These are phyloP conservation scores for Trachelus troglodyta DNA, from an alignment of 2,888 invertebrate genomes.

Conservation along the genomic window DNA sequence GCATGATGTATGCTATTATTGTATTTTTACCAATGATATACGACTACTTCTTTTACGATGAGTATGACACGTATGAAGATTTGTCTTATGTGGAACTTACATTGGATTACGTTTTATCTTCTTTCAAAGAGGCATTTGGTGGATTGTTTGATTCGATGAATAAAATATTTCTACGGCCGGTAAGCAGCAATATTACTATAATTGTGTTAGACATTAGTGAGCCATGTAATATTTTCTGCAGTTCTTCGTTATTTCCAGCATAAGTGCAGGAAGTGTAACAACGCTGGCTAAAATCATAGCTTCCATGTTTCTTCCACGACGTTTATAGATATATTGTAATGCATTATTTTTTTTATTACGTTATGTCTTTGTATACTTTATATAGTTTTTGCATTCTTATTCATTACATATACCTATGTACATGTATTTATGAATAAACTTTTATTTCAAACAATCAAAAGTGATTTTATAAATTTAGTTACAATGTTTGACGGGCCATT, in stretches of 20 bases:
- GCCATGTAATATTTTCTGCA: constrained; percentile 19
- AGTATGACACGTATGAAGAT: constrained; percentile 48
- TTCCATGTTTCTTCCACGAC: constrained; percentile 5
- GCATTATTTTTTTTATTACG: constrained; percentile 2
- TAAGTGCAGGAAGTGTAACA: constrained; percentile 49
- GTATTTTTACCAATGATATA: constrained; percentile 51
- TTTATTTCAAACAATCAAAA: constrained; percentile 6
- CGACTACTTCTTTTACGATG: constrained; percentile 52
- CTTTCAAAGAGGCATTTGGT: constrained; percentile 54
- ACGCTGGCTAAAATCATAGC: constrained; percentile 27
- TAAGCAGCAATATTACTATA: constrained; percentile 35
- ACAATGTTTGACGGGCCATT: background rate
- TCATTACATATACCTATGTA: constrained; percentile 20
- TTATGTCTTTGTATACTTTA: constrained; percentile 5
- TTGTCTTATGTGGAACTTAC: constrained; percentile 46
- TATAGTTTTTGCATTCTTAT: constrained; percentile 5
- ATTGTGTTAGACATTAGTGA: background rate
- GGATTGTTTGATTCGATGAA: constrained; percentile 43
- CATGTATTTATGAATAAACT: constrained; percentile 37
- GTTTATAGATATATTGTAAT: constrained; percentile 6
- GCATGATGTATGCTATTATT: constrained; percentile 47
- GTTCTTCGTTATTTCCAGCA: constrained; percentile 44
- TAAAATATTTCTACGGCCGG: constrained; percentile 49
- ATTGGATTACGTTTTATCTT: constrained; percentile 49
- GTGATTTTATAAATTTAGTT: background rate